Percentiles rank a stretch among this genome's conserved stretches.
Conservation (phyloP, 2,113 vertebrate genomes). For the Lycocorax pyrrhopterus region DNA sequence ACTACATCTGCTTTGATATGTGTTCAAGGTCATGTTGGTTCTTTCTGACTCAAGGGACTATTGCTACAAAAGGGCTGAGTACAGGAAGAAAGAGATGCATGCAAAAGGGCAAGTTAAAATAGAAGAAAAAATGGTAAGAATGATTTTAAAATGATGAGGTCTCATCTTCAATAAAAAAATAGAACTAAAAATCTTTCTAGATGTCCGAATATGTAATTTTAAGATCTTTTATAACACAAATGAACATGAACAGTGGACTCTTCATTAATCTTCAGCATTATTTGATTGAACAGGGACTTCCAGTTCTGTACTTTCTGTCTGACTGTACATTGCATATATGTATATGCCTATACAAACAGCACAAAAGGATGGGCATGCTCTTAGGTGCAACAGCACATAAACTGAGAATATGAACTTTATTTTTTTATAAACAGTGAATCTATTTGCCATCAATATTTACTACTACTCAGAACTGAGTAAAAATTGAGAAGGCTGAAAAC, state of each 20-base stretch:
- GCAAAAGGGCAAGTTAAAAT: neutral
- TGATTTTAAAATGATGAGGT: neutral
- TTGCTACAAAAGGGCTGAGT: neutral
- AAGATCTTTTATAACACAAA: neutral
- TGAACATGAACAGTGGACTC: neutral
- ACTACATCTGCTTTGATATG: neutral
- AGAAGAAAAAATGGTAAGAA: neutral
- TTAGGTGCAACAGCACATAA: neutral
- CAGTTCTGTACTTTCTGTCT: neutral
- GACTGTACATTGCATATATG: neutral
- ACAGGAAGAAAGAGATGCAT: neutral
- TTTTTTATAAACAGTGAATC: neutral
- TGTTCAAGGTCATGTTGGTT: slow-evolving; percentile 34
- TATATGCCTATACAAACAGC: fast-evolving
- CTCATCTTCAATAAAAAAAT: neutral
- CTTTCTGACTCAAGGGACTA: slow-evolving; percentile 11
- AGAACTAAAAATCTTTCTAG: neutral
- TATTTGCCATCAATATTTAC: neutral
- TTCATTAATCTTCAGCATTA: neutral
- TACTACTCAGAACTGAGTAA: neutral
- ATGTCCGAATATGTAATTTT: neutral
- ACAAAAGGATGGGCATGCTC: neutral
- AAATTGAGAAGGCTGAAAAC: neutral
- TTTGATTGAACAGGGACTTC: neutral
- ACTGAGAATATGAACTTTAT: neutral